Base-by-base conservation (phyloP, 2,113 vertebrate species). In the Stegastes partitus region DNA sequence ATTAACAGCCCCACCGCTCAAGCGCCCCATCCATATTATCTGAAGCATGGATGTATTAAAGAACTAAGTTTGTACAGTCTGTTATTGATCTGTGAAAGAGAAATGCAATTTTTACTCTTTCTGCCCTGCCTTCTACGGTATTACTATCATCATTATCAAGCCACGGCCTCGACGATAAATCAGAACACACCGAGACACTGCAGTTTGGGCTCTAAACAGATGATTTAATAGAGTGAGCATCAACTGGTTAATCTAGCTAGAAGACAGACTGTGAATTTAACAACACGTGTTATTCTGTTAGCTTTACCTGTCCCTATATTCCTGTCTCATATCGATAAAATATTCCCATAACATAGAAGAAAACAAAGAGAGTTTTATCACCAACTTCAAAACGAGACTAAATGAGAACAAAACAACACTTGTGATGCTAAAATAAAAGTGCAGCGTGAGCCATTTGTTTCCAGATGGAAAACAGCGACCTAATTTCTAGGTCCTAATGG, bases 401-500 rank as follows among this genome's bases (percentile, higher is more conserved):
- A 66, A 19, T 50, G 16, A 26, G 28, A 68, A 74, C 28, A 44
- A 70, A 79, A 76, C 15, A 22, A 71, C 69, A 77, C 70, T 82
- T 70, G 70, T 55, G 19, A 84, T 58, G 72, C 81, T 74, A 68
- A 82, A 85, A 70, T 71, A 63, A 81, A 65, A 87, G 73, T 67
- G 54, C 47, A 34, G 70, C 66, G 26, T 14, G 21, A 78, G 86
- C 76, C 81, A 76, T 85, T 85, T 68, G 66, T 87, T 89, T 88
- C 75, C 85, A 74, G 64, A 68, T 70, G 65, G 72, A 88, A 78
- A 81, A 87, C 80, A 83, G 64, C 73, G 81, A 91, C 89, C 89
- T 69, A 62, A 83, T 90, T 92, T 89, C 72, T 65, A 58, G 69
- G 67, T 87, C 82, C 88, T 89, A 82, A 90, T 74, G 82, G 88